Percentiles rank a stretch among this genome's conserved stretches.
Evolutionary conservation across 2,113 vertebrate genomes (phyloP).

Genomic region (Pelusios castaneus): DNA sequence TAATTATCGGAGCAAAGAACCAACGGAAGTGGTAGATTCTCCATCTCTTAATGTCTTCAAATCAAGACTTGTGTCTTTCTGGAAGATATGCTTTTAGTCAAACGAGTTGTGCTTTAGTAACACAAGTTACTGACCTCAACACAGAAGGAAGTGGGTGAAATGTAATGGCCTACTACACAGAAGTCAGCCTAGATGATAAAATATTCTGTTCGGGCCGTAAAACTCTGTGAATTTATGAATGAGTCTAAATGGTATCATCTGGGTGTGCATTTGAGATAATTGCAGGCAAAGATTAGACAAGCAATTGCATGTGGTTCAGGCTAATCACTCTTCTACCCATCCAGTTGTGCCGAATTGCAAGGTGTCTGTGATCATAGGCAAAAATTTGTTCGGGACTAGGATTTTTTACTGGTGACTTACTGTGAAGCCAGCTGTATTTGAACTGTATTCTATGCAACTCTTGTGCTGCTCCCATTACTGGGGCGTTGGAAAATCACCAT

Average conservation of each 20-base stretch:
- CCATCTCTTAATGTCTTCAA: conserved; percentile 46
- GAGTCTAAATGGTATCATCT: conserved; percentile 63
- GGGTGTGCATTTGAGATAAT: conserved; percentile 61
- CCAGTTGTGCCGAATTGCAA: conserved; percentile 45
- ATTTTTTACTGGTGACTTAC: not conserved
- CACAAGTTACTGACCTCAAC: not conserved
- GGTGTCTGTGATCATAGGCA: conserved; percentile 43
- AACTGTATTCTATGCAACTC: not conserved
- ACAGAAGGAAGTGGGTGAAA: conserved; percentile 62
- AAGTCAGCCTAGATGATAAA: conserved; percentile 71
- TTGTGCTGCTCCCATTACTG: not conserved
- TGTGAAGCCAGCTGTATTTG: not conserved
- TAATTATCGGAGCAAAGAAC: conserved; percentile 48
- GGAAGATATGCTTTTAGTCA: conserved; percentile 62
- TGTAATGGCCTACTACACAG: conserved; percentile 63
- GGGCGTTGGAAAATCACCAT: not conserved
- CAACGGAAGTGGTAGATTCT: conserved; percentile 34
- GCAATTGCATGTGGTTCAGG: conserved; percentile 56
- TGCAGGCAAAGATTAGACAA: conserved; percentile 64
- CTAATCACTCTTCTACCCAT: conserved; percentile 48
- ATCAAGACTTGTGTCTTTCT: conserved; percentile 47
- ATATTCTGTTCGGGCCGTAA: conserved; percentile 65
- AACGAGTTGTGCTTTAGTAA: conserved; percentile 32
- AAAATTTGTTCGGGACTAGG: not conserved
- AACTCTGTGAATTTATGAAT: conserved; percentile 54